Percentiles rank a stretch among this genome's conserved stretches.
phyloP scores from a whole-genome alignment of 2,797 vertebrate species.

The Hemitrygon akajei region DNA sequence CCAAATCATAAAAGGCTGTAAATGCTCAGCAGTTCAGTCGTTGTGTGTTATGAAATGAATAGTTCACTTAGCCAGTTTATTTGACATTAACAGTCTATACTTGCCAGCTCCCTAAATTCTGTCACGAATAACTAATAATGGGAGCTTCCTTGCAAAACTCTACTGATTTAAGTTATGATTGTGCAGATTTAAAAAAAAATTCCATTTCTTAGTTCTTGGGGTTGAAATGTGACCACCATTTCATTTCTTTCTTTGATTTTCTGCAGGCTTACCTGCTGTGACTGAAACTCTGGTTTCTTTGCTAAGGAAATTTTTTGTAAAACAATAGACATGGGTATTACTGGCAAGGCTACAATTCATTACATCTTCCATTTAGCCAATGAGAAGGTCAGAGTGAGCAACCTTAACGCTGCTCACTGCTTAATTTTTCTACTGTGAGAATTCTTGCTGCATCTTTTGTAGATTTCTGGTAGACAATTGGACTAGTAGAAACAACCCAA shows the following conservation, averaged over 20 bases:
- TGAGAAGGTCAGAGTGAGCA: background rate
- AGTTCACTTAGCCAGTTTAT: background rate
- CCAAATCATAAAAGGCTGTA: background rate
- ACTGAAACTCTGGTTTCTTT: background rate
- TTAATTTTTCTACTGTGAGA: background rate
- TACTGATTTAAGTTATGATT: background rate
- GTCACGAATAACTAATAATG: background rate
- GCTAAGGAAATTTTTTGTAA: background rate
- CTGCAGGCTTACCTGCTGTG: background rate
- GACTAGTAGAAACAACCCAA: background rate
- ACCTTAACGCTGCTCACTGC: background rate
- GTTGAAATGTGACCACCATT: background rate
- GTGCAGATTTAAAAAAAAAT: background rate
- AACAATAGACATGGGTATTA: background rate
- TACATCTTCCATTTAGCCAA: background rate
- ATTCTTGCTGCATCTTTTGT: background rate
- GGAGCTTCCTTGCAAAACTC: background rate
- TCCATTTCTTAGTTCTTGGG: background rate
- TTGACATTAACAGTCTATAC: background rate
- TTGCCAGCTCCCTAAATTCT: background rate
- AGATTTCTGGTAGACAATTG: background rate
- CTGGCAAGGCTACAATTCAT: background rate
- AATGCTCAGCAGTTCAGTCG: background rate
- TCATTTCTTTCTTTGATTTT: background rate
- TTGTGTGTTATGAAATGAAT: background rate